Base-by-base conservation (phyloP, 30 jellyfish, hydroid and myxozoan species). In the Pseudorhiza aurosa region DNA sequence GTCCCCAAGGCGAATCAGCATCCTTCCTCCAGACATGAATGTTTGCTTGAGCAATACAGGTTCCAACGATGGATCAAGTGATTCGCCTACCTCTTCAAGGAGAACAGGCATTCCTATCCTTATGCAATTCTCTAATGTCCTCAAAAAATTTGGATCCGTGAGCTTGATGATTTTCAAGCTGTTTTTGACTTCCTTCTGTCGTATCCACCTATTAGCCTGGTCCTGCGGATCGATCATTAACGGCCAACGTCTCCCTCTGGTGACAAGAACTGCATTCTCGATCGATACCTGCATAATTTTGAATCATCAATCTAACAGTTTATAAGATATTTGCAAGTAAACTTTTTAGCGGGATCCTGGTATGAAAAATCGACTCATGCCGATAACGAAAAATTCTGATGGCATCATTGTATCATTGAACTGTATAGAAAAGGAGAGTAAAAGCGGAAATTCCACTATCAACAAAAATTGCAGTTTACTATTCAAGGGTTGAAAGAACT, bases 211-310 rank as follows among this genome's bases (percentile, higher is more conserved):
- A 53, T 85, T 93, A 56, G 98, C 98, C 74, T 93, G 98, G 49
- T 86, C 98, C 74, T 93, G 98, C 9, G 98, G 98, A 60, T 93
- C 98, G 35, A 93, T 93, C 98, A 93, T 93, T 36, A 93, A 76
- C 7, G 98, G 98, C 98, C 98, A 93, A 4, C 98, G 88, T n/a
- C 97, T 80, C 2, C 95, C 97, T 0, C 97, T 65, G 0, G 96
- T 93, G 10, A 93, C 98, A 30, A 93, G 89, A 18, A 93, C 93
- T 19, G 97, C 98, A 74, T 93, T 93, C 65, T 93, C 98, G 24
- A 95, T 93, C 4, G 98, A 93, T 1, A 91, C 88, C 97, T 90
- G 30, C n/a, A n/a, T n/a, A n/a, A n/a, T n/a, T n/a, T n/a, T n/a
- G n/a, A n/a, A n/a, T n/a, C n/a, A n/a, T n/a, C n/a, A n/a, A n/a